Conservation (phyloP, 2,888 invertebrate genomes). For the Chalcosyrphus nemorum region DNA sequence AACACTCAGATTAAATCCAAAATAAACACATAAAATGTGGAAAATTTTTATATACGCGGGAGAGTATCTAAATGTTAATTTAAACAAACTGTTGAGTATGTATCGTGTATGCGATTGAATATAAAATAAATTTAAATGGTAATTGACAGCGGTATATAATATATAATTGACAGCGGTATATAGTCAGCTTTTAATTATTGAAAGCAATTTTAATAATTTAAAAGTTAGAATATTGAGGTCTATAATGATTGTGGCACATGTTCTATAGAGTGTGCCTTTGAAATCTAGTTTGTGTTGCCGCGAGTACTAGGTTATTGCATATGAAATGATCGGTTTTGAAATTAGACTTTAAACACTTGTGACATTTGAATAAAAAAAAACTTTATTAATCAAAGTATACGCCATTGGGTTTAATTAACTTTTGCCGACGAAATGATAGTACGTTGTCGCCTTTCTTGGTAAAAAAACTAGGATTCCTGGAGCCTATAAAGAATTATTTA, state of each 20-base stretch:
- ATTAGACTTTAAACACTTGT: too few species aligned
- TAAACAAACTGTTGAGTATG: not conserved
- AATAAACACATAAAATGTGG: conserved; percentile 5
- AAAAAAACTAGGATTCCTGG: too few species aligned
- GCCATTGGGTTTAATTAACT: too few species aligned
- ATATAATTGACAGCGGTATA: conserved; percentile 24
- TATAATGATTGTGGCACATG: not conserved
- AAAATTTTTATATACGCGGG: not conserved
- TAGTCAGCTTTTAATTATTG: conserved; percentile 50
- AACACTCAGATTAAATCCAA: not conserved
- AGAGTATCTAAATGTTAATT: not conserved
- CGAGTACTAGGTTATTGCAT: too few species aligned
- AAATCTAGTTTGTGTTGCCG: not conserved
- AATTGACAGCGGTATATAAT: conserved; percentile 21
- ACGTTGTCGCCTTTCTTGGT: too few species aligned
- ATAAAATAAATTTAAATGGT: conserved; percentile 44
- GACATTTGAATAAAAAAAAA: too few species aligned
- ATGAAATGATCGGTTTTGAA: too few species aligned
- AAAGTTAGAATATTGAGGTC: not conserved
- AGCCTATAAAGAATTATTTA: too few species aligned
- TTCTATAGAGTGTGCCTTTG: not conserved
- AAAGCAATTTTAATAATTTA: conserved; percentile 3
- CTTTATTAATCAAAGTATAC: too few species aligned
- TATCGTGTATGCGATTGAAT: conserved; percentile 26
- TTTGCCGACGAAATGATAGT: too few species aligned